Percentiles rank a stretch among this genome's conserved stretches.
Evolutionary conservation across 2,113 vertebrate genomes (phyloP).

Genomic region (Larimichthys crocea): DNA sequence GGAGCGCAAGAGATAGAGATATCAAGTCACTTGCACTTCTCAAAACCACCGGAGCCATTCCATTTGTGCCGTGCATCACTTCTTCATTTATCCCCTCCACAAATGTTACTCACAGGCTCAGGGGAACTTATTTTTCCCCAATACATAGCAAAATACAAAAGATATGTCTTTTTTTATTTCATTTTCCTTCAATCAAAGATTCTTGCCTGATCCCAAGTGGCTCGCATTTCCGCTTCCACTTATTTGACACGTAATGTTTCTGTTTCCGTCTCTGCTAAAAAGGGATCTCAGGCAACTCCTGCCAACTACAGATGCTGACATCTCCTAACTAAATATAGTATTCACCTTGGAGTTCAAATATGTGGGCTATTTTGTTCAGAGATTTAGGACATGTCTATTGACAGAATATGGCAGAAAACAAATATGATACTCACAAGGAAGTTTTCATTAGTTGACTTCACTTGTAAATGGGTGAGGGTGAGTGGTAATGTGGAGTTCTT

Average conservation of each 20-base stretch:
- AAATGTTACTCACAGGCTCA: constrained; percentile 2
- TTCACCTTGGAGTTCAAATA: constrained; percentile 38
- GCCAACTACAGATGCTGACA: constrained; percentile 37
- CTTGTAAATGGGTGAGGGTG: too few species aligned
- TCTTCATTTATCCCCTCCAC: constrained; percentile 32
- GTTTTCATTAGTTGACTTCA: too few species aligned
- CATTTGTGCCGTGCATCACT: constrained; percentile 14
- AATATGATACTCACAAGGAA: too few species aligned
- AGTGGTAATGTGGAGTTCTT: not conserved
- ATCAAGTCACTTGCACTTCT: constrained; percentile 36
- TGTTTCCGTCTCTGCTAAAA: constrained; percentile 12
- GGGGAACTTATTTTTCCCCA: not conserved
- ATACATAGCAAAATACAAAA: constrained; percentile 1
- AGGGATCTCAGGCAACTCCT: not conserved
- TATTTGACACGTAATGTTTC: constrained; percentile 19
- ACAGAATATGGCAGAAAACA: too few species aligned
- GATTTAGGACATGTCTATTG: too few species aligned
- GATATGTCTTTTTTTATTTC: constrained; percentile 17
- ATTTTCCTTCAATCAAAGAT: constrained; percentile 26
- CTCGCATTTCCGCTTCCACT: not conserved
- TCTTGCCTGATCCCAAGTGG: constrained; percentile 8
- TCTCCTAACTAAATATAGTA: constrained; percentile 30
- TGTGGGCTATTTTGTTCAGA: constrained; percentile 5
- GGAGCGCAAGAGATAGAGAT: constrained; percentile 31
- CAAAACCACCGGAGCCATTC: constrained; percentile 25